Evolutionary conservation across 1,140 invertebrate species (phyloP), one percentile per base, ranked within the genome.

Genomic region (Euwallacea fornicatus): DNA sequence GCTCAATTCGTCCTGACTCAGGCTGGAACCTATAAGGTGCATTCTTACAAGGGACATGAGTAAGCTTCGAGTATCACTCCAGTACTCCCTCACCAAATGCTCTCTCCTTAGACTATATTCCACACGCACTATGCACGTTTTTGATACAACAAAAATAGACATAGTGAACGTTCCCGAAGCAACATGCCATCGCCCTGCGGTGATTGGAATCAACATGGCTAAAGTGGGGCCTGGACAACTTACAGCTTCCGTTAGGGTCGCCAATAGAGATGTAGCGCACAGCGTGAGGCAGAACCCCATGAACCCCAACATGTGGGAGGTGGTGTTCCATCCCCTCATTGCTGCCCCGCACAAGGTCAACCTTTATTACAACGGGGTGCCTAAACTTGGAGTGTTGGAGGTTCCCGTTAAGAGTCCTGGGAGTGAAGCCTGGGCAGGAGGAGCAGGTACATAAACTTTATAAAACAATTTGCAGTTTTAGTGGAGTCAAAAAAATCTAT

Each of bases 151-250:
- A 6, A 87, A 91, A 77, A 91, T 97, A 11, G 88, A 90, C 65
- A 87, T 82, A 41, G 74, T 81, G 8, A 79, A 78, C 58, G 76
- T 75, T 15, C 78, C 79, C 10, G 80, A 81, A 73, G 92, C 93
- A 0, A 85, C 92, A 58, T 91, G 93, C 72, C 92, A 95, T 82
- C 87, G 92, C 72, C 93, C 95, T 46, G 91, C 91, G 61, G 80
- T 76, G 42, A 66, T 76, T 85, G 83, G 89, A 84, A 73, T 88
- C 80, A 86, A 90, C 88, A 81, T 89, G 74, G 86, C 88, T 76
- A 85, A 89, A 77, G 93, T 93, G 33, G 96, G 95, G 3, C 87
- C 90, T 66, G 95, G 95, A 6, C 91, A 92, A 59, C 82, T 97
- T 1, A 89, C 90, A 0, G 92, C 92, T 0, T 83, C 87, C 21